Percentiles rank a stretch among this genome's conserved stretches.
phyloP scores from a whole-genome alignment of 2,797 vertebrate genomes.

The Myotis vivesi region DNA sequence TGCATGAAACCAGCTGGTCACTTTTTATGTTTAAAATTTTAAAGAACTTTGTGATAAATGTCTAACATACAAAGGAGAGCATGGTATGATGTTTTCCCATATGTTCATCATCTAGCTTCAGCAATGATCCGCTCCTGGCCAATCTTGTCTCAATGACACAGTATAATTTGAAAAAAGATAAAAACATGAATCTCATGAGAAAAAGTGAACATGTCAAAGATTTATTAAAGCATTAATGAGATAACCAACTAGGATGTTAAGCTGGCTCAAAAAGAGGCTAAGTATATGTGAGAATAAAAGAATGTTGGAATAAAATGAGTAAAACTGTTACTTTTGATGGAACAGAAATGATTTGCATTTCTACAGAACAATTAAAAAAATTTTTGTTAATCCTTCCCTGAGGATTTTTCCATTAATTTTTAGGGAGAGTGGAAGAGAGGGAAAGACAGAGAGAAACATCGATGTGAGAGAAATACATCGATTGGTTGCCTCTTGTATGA shows the following conservation, averaged over 20 bases:
- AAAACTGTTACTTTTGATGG: background rate
- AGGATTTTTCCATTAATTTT: too few relatives aligned
- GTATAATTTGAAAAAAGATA: background rate
- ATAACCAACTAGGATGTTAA: background rate
- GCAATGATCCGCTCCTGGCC: background rate
- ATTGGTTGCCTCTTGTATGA: too few relatives aligned
- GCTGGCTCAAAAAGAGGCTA: background rate
- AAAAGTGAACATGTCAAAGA: background rate
- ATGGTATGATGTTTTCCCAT: background rate
- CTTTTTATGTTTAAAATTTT: constrained; percentile 23
- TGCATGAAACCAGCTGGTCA: background rate
- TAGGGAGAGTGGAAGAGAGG: too few relatives aligned
- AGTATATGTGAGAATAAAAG: background rate
- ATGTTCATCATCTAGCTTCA: background rate
- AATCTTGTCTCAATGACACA: background rate
- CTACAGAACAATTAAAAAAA: too few relatives aligned
- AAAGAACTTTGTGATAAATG: background rate
- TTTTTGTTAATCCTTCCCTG: too few relatives aligned
- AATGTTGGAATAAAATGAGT: background rate
- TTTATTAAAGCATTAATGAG: background rate
- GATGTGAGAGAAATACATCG: too few relatives aligned
- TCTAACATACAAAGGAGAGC: background rate
- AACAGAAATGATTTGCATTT: background rate
- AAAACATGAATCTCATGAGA: background rate
- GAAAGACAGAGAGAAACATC: too few relatives aligned